Evolutionary conservation across 2,888 invertebrate genomes (phyloP), one percentile per base, ranked within the genome.

Genomic region (Sphecodes monilicornis): DNA sequence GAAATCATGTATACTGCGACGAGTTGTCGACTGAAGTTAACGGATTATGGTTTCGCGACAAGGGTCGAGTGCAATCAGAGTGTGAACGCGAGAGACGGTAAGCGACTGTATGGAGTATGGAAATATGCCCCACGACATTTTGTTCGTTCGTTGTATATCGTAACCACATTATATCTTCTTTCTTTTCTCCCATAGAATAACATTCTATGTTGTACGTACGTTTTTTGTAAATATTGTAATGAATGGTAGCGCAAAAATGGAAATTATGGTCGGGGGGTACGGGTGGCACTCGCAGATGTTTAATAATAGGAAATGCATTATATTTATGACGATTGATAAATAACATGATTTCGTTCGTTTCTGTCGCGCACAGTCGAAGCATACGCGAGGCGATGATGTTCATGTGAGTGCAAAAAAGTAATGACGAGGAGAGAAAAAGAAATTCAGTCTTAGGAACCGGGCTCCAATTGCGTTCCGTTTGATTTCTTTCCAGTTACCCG

Each of bases 141-240:
- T n/a, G n/a, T 41, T 85, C 76, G 80, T 84, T 68, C 50, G 68
- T 68, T 80, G 80, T 81, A 64, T 87, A 86, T 80, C 79, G 89
- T 92, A 91, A 84, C 86, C 92, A 60, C 10, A 50, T 50, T 50
- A 0, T 18, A 57, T 60, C 32, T 72, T 75, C 71, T 84, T 78
- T 72, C 29, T 64, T 89, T 86, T 88, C 91, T 86, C 72, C 82
- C 57, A 69, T 82, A 54, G 36, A 66, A 43, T 92, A 91, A 91
- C 90, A 84, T 80, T 90, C 86, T 93, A 91, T 92, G 93, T 93
- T 94, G 93, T 93, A 93, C 91, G 93, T 93, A 93, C 90, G 90
- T 90, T 93, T 93, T 89, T 69, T 94, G 93, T 94, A 94, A 93
- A 94, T 94, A 94, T 92, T 94, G 93, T 93, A 94, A 93, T 90